Evolutionary conservation across 2,797 vertebrate genomes (phyloP), one percentile per base, ranked within the genome.

Genomic region (Macropus fuliginosus): DNA sequence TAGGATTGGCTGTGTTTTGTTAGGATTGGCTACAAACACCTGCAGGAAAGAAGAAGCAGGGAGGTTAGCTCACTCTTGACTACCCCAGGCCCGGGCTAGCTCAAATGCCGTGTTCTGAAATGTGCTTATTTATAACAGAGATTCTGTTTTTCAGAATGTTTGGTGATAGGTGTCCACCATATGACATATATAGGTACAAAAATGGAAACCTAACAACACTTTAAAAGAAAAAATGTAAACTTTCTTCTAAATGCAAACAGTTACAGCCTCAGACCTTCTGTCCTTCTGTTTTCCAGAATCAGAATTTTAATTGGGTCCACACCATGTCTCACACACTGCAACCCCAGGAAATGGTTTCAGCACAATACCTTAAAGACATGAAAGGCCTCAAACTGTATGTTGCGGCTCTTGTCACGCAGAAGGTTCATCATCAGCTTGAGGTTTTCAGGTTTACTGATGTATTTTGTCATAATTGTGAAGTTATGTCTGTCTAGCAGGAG

Each of bases 11-110:
- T 99, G 99, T 0, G 99, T 99, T 99, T 99, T 99, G 98, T 99
- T 99, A 92, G 99, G 99, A 97, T 99, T 99, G 98, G 99, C 99
- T 98, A 99, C 99, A 97, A 99, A 99, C 98, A 99, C 99, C 99
- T 99, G 98, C n/a, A 52, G 94, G 91, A 46, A 92, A 96, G 97
- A 13, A 95, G 95, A 74, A 24, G n/a, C 50, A 96, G 9, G 18
- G 34, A 52, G 66, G 93, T 97, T 56, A 98, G 91, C 4, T 29
- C 56, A 92, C 0, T 91, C 74, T 0, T 0, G 74, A 14, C 94
- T 95, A 95, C 18, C 57, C 55, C 89, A 93, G 56, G 4, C 27
- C 54, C 90, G 56, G 9, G 90, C 95, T 91, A 62, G 95, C 94
- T 16, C 34, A 8, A 1, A 91, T 0, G 4, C n/a, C 59, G 4